A percentile compares a stretch with the other conserved stretches of the same genome.
Evolutionary conservation across 2,888 invertebrate genomes (phyloP).

Genomic region (Perizoma flavofasciatum): DNA sequence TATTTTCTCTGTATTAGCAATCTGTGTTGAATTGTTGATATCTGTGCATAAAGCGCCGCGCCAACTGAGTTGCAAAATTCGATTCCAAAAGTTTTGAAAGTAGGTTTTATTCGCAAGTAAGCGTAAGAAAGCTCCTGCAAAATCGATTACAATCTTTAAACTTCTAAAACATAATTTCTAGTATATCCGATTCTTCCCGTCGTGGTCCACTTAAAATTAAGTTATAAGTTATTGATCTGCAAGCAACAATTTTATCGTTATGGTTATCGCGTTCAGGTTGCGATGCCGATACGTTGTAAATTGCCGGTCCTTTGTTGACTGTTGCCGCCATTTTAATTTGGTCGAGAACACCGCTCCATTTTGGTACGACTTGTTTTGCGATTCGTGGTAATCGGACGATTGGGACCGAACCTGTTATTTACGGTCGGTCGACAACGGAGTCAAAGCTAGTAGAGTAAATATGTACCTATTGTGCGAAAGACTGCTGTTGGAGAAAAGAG

Average conservation of each 20-base stretch:
- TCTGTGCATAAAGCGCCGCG: too few species aligned
- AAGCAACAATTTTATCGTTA: constrained; percentile 48
- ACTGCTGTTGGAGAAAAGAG: too few species aligned
- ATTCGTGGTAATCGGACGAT: constrained; percentile 40
- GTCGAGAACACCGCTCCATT: constrained; percentile 50
- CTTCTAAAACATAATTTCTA: too few species aligned
- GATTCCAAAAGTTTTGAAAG: too few species aligned
- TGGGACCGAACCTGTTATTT: constrained; percentile 57
- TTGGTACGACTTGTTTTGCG: constrained; percentile 40
- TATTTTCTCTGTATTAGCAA: too few species aligned
- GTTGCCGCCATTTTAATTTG: constrained; percentile 63
- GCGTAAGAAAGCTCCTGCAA: too few species aligned
- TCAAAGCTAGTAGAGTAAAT: constrained; percentile 2
- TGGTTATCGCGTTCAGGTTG: constrained; percentile 43
- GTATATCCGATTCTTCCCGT: too few species aligned
- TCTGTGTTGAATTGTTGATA: too few species aligned
- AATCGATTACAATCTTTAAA: too few species aligned
- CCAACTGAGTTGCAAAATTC: too few species aligned
- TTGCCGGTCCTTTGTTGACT: constrained; percentile 53
- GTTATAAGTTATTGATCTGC: constrained; percentile 26
- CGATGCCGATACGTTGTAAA: constrained; percentile 49
- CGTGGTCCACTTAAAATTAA: constrained; percentile 29
- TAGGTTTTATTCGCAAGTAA: too few species aligned
- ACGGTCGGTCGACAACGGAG: constrained; percentile 31
- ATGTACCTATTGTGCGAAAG: too few species aligned